These are phyloP conservation scores for Zoanthus gigantus DNA, from an alignment of 92 coral and sea anemone species.

Conservation along the genomic window DNA sequence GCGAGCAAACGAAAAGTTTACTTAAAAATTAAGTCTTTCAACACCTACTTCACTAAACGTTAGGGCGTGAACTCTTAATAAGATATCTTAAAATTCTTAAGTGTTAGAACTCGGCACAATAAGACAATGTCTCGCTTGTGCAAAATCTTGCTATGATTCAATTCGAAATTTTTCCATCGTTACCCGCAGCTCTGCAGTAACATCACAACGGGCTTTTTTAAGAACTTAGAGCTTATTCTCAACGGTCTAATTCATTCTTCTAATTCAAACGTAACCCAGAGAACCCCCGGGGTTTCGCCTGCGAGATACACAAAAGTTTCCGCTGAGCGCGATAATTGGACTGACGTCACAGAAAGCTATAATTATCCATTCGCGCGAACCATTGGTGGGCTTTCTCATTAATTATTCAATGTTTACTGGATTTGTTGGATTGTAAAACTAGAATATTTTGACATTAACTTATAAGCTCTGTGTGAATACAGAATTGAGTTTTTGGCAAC, in stretches of 20 bases:
- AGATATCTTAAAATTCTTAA: background rate
- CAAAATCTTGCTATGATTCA: background rate
- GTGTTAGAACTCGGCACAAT: background rate
- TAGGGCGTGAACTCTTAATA: constrained; percentile 24
- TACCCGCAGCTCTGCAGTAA: constrained; percentile 3
- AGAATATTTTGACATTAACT: constrained; percentile 29
- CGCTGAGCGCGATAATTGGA: constrained; percentile 39
- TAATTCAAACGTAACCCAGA: constrained; percentile 1
- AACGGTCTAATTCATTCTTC: constrained; percentile 20
- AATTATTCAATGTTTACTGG: constrained; percentile 90
- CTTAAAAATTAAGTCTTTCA: constrained; percentile 36
- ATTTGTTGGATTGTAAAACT: constrained; percentile 51
- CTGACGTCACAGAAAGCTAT: constrained; percentile 36
- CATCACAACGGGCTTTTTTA: constrained; percentile 25
- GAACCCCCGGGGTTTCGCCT: constrained; percentile 33
- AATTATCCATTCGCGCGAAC: constrained; percentile 23
- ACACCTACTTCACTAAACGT: constrained; percentile 39
- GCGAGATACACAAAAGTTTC: constrained; percentile 28
- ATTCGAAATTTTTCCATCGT: constrained; percentile 27
- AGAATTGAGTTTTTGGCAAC: constrained; percentile 23
- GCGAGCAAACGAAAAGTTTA: constrained; percentile 1
- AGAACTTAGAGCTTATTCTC: constrained; percentile 4
- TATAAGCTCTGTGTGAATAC: constrained; percentile 19
- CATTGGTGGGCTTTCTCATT: constrained; percentile 78
- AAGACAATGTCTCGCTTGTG: background rate